Base-by-base conservation (phyloP, 2,113 vertebrate species). In the Podarcis raffonei region DNA sequence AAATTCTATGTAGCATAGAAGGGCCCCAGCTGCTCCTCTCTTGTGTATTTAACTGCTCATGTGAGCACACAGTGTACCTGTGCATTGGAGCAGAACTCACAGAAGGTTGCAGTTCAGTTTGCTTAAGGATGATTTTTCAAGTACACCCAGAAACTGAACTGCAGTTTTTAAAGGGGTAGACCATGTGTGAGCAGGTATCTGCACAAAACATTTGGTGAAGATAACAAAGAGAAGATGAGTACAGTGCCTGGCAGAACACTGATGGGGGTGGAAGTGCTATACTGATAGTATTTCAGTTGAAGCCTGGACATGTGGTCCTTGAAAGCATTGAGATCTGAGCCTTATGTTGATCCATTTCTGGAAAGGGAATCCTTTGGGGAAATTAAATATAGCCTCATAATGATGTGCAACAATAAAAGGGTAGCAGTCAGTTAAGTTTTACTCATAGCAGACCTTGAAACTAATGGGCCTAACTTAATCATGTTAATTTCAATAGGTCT, bases 261-360 rank as follows among this genome's bases (percentile, higher is more conserved):
- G 77, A 85, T 23, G 16, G 27, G 42, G 20, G 13, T 12, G 42
- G 22, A 84, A 71, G 20, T 53, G 42, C 76, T 30, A 15, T 69
- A 72, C 16, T 32, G 15, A 72, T 53, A 11, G 71, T 32, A 72
- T 13, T 72, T 30, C 30, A 72, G 15, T 72, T 72, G 4, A 72
- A 78, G 12, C 25, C n/a, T 78, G 23, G 23, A 3, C 23, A n/a
- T 5, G n/a, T 35, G 32, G 27, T 25, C 22, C 79, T 18, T 62
- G 59, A 62, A 62, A 62, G 59, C 20, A 62, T 62, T 75, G 79
- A 37, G 59, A 2, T 15, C 69, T 93, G 85, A 0, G 72, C 77
- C 74, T 8, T n/a, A 0, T 2, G 8, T n/a, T 62, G 79, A 68
- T 62, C 3, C 0, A 0, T 0, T 5, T 59, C 12, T 74, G 48